These are phyloP conservation scores for Halcyon chelicuti DNA, from an alignment of 2,797 vertebrate genomes.

Conservation along the genomic window DNA sequence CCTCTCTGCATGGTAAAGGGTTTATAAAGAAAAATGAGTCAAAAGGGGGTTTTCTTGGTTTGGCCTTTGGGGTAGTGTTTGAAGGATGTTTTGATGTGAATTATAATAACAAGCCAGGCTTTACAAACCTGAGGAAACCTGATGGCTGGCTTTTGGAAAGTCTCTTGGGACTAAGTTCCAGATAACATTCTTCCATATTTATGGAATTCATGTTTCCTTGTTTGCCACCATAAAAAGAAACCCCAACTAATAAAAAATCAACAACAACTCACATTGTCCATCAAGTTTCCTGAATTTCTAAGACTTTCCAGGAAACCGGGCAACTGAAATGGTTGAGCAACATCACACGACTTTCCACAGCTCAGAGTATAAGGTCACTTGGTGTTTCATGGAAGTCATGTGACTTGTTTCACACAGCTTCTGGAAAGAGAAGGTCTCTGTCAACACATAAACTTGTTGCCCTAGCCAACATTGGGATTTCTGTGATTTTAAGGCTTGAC, in stretches of 20 bases:
- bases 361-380: neutral
- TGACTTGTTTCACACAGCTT: neutral
- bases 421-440: neutral
- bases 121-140: neutral
- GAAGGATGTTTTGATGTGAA: neutral
- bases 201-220: neutral
- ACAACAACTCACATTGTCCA: neutral
- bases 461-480: neutral
- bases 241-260: neutral
- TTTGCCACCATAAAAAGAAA: neutral
- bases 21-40: neutral
- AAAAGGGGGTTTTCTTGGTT: neutral
- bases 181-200: neutral
- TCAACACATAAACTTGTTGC: neutral
- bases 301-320: conserved; percentile 9
- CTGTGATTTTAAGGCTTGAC: neutral
- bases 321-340: neutral
- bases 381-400: neutral
- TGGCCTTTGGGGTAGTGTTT: neutral
- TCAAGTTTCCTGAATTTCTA: neutral
- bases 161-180: neutral
- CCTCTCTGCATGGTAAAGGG: rapidly evolving
- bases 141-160: neutral
- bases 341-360: neutral
- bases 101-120: neutral